phyloP scores from a whole-genome alignment of 1,140 invertebrate species.

The Macrosteles quadrilineatus region DNA sequence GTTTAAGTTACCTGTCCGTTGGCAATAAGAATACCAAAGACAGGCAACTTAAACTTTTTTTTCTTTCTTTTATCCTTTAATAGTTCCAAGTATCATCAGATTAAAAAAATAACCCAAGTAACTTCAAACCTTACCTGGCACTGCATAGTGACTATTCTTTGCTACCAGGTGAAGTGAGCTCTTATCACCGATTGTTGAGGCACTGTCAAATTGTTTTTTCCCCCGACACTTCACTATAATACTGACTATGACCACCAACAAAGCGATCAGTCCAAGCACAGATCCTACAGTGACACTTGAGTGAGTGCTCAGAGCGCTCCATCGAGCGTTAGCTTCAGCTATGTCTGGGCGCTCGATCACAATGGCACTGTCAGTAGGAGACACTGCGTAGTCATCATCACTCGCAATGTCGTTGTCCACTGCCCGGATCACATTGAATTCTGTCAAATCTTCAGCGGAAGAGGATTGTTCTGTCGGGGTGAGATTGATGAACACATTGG shows the following conservation, averaged over 20 bases:
- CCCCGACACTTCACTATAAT: background rate
- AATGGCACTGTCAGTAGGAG: background rate
- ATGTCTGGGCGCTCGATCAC: background rate
- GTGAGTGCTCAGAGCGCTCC: slow-evolving; percentile 7
- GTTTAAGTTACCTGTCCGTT: no score
- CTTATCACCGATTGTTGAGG: background rate
- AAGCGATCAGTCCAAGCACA: background rate
- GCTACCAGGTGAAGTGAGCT: background rate
- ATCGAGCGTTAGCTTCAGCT: background rate
- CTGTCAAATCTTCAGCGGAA: slow-evolving; percentile 11
- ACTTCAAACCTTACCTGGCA: slow-evolving; percentile 24
- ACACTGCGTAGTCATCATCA: background rate
- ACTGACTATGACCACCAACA: slow-evolving; percentile 2
- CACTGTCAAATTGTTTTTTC: background rate
- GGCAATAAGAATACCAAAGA: no score
- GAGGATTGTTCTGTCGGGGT: background rate
- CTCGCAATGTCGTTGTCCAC: background rate
- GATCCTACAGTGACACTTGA: slow-evolving; percentile 2
- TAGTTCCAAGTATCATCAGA: no score
- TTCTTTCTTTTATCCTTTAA: no score
- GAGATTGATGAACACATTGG: background rate
- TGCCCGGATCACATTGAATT: background rate
- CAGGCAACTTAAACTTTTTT: no score
- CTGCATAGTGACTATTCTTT: slow-evolving; percentile 19
- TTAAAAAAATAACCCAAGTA: no score